Base-by-base conservation (phyloP, 2,797 vertebrate species). In the Channa striata region DNA sequence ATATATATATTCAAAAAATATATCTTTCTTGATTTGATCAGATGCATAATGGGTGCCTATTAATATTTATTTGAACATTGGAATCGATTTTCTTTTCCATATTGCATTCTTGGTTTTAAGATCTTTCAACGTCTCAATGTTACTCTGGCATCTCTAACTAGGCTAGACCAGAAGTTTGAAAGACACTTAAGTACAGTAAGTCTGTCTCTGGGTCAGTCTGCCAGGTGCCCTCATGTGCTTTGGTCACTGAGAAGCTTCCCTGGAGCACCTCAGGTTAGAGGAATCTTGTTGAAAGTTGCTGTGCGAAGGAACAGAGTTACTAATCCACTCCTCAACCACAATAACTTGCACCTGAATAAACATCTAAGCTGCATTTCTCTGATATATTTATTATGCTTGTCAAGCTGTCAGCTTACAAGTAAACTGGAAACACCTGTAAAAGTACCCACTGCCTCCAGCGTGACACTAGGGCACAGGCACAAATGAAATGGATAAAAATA, bases 311-410 rank as follows among this genome's bases (percentile, higher is more conserved):
- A 52, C 17, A 37, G 21, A 83, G 34, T 66, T 23, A 46, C 62
- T 75, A 83, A 89, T 80, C 78, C 51, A 63, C 73, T 64, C 62
- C 44, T 48, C 57, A 62, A 68, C 47, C 59, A 77, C 65, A 86
- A 82, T 81, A 76, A 69, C 47, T 4, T 48, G 33, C 42, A 72
- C 46, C 62, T 71, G 52, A 80, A 84, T 68, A 81, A 77, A 74
- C 80, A 74, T 76, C 59, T 68, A 74, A 81, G 59, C 72, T 73
- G 64, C 49, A 61, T 59, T 70, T 71, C 74, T 59, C 77, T 65
- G 79, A 87, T 84, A 76, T 69, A 72, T 77, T 81, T 83, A 85
- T 82, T 75, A 75, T 69, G 69, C 78, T 54, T 77, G 74, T 84
- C 83, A 74, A 76, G 51, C 70, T 78, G 78, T 77, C 69, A 71